Conservation (phyloP, 2,888 invertebrate species). For the Siphonodentalium dalli region DNA sequence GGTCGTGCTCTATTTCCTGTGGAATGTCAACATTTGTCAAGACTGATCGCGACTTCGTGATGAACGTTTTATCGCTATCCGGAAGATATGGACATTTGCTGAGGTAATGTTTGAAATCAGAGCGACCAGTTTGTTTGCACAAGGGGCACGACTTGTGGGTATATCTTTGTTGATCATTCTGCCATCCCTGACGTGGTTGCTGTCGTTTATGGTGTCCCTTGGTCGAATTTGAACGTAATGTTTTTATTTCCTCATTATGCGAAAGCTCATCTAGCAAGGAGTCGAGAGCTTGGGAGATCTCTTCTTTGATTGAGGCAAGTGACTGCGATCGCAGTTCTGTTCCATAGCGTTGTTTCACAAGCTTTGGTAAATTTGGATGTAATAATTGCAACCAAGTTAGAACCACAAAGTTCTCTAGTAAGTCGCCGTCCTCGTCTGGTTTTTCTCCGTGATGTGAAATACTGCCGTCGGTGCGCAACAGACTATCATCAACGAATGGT, state of each 20-base stretch:
- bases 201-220: no score
- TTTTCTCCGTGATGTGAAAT: no score
- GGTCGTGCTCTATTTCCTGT: no score
- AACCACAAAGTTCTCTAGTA: no score
- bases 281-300: constrained; percentile 18
- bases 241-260: constrained; percentile 2
- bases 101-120: constrained; percentile 17
- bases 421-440: no score
- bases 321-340: constrained; percentile 23
- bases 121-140: constrained; percentile 18
- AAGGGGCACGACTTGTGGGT: constrained; percentile 17
- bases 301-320: no score
- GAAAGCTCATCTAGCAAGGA: constrained; percentile 22
- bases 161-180: no score
- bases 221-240: neutral
- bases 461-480: no score
- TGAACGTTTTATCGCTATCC: constrained; percentile 11
- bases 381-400: no score
- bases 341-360: constrained; percentile 23
- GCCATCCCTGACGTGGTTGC: neutral
- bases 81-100: constrained; percentile 20
- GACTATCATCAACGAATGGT: no score
- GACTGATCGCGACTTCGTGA: constrained; percentile 3
- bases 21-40: no score
- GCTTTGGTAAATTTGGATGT: no score